Evolutionary conservation across 1,140 invertebrate genomes (phyloP).

Genomic region (Elysia chlorotica): DNA sequence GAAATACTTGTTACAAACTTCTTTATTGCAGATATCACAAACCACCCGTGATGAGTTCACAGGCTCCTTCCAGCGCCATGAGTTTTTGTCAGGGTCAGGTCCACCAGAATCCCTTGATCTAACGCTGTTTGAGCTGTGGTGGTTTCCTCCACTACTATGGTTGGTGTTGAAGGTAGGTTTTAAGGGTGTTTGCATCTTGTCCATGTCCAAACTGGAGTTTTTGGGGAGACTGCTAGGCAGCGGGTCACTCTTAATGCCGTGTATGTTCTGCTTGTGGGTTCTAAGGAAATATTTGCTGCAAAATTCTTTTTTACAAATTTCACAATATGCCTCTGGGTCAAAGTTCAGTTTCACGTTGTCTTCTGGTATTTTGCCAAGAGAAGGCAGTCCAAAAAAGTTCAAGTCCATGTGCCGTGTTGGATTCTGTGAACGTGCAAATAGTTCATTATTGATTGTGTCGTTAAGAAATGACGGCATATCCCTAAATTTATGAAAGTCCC

Average conservation of each 20-base stretch:
- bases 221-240: conserved; percentile 2
- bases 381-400: conserved; percentile 20
- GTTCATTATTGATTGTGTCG: conserved; percentile 26
- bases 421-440: conserved; percentile 17
- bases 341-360: conserved; percentile 60
- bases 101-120: no score
- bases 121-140: no score
- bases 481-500: conserved; percentile 22
- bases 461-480: conserved; percentile 25
- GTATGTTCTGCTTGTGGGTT: conserved; percentile 58
- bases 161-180: conserved; percentile 8
- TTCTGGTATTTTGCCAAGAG: conserved; percentile 46
- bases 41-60: conserved; percentile 79
- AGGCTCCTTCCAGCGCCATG: conserved; percentile 55
- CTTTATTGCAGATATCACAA: conserved; percentile 99
- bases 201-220: conserved; percentile 22
- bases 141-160: conserved; percentile 22
- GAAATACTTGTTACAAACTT: conserved; percentile 94
- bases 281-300: conserved; percentile 65
- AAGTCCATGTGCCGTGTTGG: conserved; percentile 21
- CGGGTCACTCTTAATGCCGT: conserved; percentile 48
- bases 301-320: conserved; percentile 68
- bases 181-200: conserved; percentile 5
- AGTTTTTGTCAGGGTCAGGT: conserved; percentile 37
- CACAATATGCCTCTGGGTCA: conserved; percentile 91